phyloP scores from a whole-genome alignment of 2,113 vertebrate genomes.

The Sylvilagus bachmani region DNA sequence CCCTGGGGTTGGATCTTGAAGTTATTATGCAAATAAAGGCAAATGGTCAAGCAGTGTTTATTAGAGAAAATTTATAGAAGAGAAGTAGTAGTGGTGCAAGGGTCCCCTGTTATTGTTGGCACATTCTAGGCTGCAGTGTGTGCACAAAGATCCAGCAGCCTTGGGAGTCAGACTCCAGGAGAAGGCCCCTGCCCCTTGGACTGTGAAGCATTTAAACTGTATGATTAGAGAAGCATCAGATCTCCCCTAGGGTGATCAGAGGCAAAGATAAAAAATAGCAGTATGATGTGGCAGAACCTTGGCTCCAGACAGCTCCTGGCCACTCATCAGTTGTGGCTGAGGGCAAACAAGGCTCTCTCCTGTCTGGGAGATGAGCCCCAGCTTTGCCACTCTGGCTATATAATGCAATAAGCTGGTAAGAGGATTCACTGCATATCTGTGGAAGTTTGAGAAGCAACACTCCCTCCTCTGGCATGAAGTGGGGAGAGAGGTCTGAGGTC shows the following conservation, averaged over 20 bases:
- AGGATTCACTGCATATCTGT: background rate
- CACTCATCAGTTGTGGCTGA: background rate
- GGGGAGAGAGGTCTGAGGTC: background rate
- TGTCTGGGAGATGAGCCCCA: background rate
- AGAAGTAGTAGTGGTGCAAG: background rate
- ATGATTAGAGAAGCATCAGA: background rate
- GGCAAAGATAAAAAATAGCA: constrained; percentile 51
- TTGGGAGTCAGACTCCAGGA: background rate
- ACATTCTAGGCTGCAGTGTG: background rate
- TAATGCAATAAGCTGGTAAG: background rate
- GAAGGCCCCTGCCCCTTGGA: background rate
- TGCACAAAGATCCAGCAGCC: background rate
- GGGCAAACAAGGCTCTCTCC: background rate
- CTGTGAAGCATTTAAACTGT: constrained; percentile 51
- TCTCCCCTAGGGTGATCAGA: constrained; percentile 20
- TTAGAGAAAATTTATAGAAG: constrained; percentile 39
- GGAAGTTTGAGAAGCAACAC: background rate
- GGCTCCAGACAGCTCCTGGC: background rate
- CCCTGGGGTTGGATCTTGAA: background rate
- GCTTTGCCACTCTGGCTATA: background rate
- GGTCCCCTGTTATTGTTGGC: background rate
- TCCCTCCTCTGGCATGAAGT: background rate
- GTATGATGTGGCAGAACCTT: background rate
- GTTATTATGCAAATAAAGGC: constrained; percentile 24
- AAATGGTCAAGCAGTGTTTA: constrained; percentile 15